Evolutionary conservation across 2,797 vertebrate genomes (phyloP).

Genomic region (Hapalemur alaotrensis): DNA sequence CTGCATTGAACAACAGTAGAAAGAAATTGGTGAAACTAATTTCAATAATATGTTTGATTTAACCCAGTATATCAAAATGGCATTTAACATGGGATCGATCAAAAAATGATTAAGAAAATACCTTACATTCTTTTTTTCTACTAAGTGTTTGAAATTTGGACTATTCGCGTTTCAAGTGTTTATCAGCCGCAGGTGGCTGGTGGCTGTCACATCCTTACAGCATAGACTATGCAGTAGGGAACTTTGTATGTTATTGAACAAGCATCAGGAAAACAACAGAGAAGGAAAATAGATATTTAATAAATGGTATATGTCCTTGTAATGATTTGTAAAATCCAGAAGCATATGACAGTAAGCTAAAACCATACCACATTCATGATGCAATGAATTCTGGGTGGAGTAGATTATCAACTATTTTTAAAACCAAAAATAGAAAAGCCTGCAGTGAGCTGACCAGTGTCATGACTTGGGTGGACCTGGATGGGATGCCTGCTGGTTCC

Average conservation of each 20-base stretch:
- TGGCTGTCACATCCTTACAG: accelerated
- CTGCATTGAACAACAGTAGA: neutral
- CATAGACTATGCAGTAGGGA: accelerated
- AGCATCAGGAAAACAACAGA: neutral
- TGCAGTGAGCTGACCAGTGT: neutral
- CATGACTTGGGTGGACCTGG: neutral
- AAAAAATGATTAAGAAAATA: neutral
- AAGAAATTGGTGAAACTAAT: neutral
- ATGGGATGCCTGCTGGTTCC: neutral
- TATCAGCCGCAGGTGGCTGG: accelerated
- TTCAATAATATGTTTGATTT: neutral
- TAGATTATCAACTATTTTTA: neutral
- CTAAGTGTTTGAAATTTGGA: neutral
- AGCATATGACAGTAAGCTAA: neutral
- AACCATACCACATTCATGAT: neutral
- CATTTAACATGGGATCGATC: neutral
- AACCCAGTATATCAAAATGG: neutral
- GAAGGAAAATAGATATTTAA: neutral
- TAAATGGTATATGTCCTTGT: neutral
- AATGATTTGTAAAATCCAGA: neutral
- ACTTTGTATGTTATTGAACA: neutral
- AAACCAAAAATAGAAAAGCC: neutral
- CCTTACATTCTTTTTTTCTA: neutral
- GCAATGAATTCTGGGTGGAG: neutral
- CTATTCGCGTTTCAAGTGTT: too few relatives aligned